Base-by-base conservation (phyloP, 64 coral and sea anemone genomes). In the Montipora cactus region DNA sequence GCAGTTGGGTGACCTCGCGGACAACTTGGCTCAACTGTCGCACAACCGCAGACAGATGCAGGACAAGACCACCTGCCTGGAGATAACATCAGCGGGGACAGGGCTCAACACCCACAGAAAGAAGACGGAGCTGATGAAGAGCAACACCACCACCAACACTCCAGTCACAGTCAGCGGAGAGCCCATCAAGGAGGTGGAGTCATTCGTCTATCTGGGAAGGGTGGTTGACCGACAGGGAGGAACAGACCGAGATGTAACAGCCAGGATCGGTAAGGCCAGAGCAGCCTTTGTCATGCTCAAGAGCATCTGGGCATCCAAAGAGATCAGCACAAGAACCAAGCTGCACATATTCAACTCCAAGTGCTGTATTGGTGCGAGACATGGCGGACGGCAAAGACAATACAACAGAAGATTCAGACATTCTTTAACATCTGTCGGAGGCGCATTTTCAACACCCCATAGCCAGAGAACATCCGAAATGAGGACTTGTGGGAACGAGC, bases 311-410 rank as follows among this genome's bases (percentile, higher is more conserved):
- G 12, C 1, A 0, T 23, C 19, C 0, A 22, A 55, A 19, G n/a
- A 8, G 13, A 87, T 78, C 71, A 7, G 14, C 2, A 64, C 45
- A 55, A 66, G 7, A 78, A 93, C 71, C 2, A 83, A 75, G 51
- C 11, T 91, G 0, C 13, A 16, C 14, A 80, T 81, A 18, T 81
- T 82, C 79, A 75, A 83, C 37, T 44, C 78, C 19, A 91, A 83
- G 11, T 91, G 0, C 59, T 91, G 28, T 82, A 91, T 71, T 67
- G 77, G 73, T 20, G 18, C 8, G 75, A 90, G 49, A 78, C 73
- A 6, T 90, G 88, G 75, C 78, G 88, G 76, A 67, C 58, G 7
- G 79, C 76, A 25, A 25, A 25, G 48, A 49, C 74, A 8, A 55
- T 8, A 2, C 22, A 45, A 2, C 22, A 44, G 74, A 76, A 14